Evolutionary conservation across 2,113 vertebrate genomes (phyloP).

Genomic region (Colinus virginianus): DNA sequence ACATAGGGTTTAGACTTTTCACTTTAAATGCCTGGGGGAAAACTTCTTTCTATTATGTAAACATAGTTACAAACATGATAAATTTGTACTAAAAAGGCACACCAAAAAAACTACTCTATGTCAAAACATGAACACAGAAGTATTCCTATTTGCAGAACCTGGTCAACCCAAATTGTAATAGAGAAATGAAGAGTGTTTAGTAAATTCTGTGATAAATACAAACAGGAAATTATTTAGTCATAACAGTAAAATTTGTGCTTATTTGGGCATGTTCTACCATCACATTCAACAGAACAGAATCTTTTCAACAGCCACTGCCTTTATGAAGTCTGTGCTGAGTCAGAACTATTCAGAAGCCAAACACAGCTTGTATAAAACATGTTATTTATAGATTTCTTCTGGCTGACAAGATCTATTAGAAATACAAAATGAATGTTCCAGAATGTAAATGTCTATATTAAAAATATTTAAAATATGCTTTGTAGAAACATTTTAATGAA

Average conservation of each 20-base stretch:
- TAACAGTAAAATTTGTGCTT: slow-evolving; percentile 34
- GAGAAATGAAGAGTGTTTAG: slow-evolving; percentile 2
- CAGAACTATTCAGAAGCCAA: slow-evolving; percentile 61
- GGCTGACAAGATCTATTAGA: slow-evolving; percentile 42
- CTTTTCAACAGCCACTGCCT: slow-evolving; percentile 51
- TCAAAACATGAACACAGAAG: slow-evolving; percentile 4
- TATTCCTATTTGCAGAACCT: slow-evolving; percentile 34
- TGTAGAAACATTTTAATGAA: slow-evolving; percentile 30
- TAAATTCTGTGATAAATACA: slow-evolving; percentile 57
- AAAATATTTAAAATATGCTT: slow-evolving; percentile 18
- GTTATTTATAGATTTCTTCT: slow-evolving; percentile 50
- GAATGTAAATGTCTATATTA: neutral
- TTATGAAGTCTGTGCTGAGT: slow-evolving; percentile 42
- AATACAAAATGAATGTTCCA: slow-evolving; percentile 11
- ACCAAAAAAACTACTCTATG: neutral
- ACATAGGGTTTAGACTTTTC: neutral
- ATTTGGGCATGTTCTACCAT: slow-evolving; percentile 39
- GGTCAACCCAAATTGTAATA: slow-evolving; percentile 14
- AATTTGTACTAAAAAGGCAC: slow-evolving; percentile 7
- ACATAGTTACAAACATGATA: neutral
- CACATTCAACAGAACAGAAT: slow-evolving; percentile 24
- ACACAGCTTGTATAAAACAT: neutral
- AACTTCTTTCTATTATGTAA: slow-evolving; percentile 1
- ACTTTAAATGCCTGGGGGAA: neutral
- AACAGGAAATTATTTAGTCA: slow-evolving; percentile 41